These are phyloP conservation scores for Lipophrys pholis DNA, from an alignment of 2,113 vertebrate species.

Conservation along the genomic window DNA sequence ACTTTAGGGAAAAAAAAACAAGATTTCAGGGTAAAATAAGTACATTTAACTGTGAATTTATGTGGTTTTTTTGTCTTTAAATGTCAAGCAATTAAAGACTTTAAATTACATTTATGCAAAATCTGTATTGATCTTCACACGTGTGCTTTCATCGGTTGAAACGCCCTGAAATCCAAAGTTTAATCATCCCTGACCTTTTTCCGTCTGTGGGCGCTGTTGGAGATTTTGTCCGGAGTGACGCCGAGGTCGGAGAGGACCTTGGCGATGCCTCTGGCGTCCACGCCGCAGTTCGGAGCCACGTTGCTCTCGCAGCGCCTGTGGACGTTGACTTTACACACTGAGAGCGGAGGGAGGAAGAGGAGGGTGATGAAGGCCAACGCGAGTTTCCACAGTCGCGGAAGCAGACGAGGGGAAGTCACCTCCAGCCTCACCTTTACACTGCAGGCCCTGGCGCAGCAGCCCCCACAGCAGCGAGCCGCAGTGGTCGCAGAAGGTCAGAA, in stretches of 20 bases:
- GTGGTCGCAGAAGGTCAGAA: slow-evolving; percentile 97
- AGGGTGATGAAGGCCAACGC: too few relatives aligned
- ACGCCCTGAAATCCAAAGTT: not conserved
- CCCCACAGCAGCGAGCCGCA: slow-evolving; percentile 97
- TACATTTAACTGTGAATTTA: too few relatives aligned
- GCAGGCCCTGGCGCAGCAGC: slow-evolving; percentile 93
- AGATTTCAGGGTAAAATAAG: too few relatives aligned
- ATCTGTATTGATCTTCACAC: too few relatives aligned
- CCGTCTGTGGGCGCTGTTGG: slow-evolving; percentile 90
- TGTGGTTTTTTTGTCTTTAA: too few relatives aligned
- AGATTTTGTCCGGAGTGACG: slow-evolving; percentile 97
- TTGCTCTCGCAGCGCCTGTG: slow-evolving; percentile 97
- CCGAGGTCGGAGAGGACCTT: slow-evolving; percentile 96
- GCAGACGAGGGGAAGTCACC: too few relatives aligned
- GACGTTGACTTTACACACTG: slow-evolving; percentile 98
- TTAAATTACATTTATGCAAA: too few relatives aligned
- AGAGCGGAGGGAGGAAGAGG: not conserved
- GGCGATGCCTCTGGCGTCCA: slow-evolving; percentile 94
- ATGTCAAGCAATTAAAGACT: too few relatives aligned
- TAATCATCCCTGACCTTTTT: slow-evolving; percentile 86
- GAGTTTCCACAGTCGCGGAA: too few relatives aligned
- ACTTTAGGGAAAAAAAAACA: too few relatives aligned
- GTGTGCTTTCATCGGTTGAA: not conserved
- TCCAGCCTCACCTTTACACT: slow-evolving; percentile 90
- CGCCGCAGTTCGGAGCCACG: slow-evolving; percentile 97